Base-by-base conservation (phyloP, 2,888 invertebrate species). In the Dioctria linearis region DNA sequence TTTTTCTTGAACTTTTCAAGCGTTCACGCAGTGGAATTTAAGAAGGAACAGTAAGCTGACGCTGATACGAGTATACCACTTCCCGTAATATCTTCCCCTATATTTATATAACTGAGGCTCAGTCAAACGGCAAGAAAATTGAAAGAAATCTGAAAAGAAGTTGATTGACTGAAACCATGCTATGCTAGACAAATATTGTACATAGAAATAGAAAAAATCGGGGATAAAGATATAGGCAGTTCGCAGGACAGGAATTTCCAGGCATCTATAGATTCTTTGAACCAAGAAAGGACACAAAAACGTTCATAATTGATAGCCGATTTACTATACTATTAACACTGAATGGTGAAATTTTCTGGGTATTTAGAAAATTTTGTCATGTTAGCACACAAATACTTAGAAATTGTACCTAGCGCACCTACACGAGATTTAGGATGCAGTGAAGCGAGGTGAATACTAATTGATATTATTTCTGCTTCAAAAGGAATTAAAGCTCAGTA, bases 71-170 rank as follows among this genome's bases (percentile, higher is more conserved):
- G 40, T 40, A 25, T 25, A 40, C n/a, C 3, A 11, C 11, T 73
- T 37, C 57, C 42, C 57, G 40, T 42, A 25, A 25, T 25, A 57
- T 57, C 57, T 40, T 4, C 54, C 73, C 42, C 40, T 9, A 59
- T 59, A 59, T 3, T 75, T 25, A 25, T 25, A 25, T 25, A 25
- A 25, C 25, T 25, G 25, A 25, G 25, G 25, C 37, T 51, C 61
- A 61, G 57, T 75, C 59, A 75, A 75, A 61, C 59, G 40, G 75
- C 59, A 51, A 43, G 59, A 75, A 75, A 75, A 75, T 75, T 59
- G 75, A 75, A 75, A 59, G 42, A 71, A 75, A 75, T 75, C 75
- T 75, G 75, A 59, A 43, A 42, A 59, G 61, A 75, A 75, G 42
- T 75, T 59, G 61, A 75, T 42, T 75, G 75, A 40, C 46, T 75